These are phyloP conservation scores for Fregetta grallaria DNA, from an alignment of 2,113 vertebrate species.

Conservation along the genomic window DNA sequence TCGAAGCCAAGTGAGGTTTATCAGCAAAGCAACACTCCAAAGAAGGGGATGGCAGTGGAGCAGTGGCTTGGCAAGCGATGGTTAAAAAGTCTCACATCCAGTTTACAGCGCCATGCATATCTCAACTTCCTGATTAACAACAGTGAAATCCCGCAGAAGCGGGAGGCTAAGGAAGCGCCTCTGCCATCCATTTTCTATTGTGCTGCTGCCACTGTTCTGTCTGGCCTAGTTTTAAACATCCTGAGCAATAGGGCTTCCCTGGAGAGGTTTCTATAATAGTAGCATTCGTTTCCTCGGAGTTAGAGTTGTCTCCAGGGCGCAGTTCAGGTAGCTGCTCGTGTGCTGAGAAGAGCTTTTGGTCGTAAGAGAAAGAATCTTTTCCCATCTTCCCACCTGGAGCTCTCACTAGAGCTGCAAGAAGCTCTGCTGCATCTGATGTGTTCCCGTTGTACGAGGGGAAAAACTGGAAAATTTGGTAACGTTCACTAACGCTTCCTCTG, in stretches of 20 bases:
- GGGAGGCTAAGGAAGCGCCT: not conserved
- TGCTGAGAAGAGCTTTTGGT: not conserved
- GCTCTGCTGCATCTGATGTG: not conserved
- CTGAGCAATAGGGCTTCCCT: slow-evolving; percentile 8
- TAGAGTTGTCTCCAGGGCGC: not conserved
- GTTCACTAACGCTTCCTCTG: not conserved
- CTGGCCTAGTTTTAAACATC: slow-evolving; percentile 36
- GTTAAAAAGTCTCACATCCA: not conserved
- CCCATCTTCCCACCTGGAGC: not conserved
- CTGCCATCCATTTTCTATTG: not conserved
- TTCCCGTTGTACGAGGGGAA: not conserved
- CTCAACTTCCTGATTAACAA: not conserved
- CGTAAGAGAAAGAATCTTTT: not conserved
- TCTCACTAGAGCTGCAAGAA: not conserved
- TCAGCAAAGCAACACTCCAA: not conserved
- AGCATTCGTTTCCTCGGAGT: not conserved
- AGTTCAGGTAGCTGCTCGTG: not conserved
- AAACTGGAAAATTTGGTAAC: not conserved
- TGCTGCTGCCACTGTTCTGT: not conserved
- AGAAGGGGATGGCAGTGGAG: not conserved
- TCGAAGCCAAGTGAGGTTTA: not conserved
- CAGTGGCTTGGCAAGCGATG: not conserved
- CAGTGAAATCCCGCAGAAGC: not conserved
- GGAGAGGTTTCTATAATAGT: not conserved
- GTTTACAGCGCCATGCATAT: accelerated